A percentile compares a stretch with the other conserved stretches of the same genome.
Conservation (phyloP, 1,140 invertebrate species). For the Drosophila rhopaloa region DNA sequence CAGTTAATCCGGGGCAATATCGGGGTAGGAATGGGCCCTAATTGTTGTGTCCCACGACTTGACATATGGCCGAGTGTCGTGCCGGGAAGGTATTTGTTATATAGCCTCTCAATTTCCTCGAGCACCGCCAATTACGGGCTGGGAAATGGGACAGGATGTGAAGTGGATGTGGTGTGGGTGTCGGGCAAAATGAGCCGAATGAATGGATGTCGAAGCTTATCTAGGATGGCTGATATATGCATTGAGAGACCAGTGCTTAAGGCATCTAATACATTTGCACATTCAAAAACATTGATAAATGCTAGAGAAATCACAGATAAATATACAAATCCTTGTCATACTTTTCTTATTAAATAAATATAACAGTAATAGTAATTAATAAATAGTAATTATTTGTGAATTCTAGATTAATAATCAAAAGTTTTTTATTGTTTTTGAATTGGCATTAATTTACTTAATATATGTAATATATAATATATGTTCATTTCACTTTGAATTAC, state of each 20-base stretch:
- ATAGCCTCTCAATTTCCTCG: slow-evolving; percentile 42
- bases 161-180: slow-evolving; percentile 2
- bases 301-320: background rate
- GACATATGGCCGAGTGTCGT: slow-evolving; percentile 67
- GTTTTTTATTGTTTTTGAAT: too few relatives aligned
- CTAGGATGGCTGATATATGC: background rate
- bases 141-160: slow-evolving; percentile 5
- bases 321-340: too few relatives aligned
- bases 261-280: background rate
- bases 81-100: slow-evolving; percentile 55
- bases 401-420: too few relatives aligned
- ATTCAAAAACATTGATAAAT: background rate
- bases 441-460: too few relatives aligned
- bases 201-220: slow-evolving; percentile 1
- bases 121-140: slow-evolving; percentile 6
- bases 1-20: slow-evolving; percentile 9
- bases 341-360: too few relatives aligned
- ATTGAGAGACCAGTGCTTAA: background rate
- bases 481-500: too few relatives aligned
- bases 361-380: too few relatives aligned
- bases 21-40: slow-evolving; percentile 7
- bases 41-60: slow-evolving; percentile 47
- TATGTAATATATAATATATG: too few relatives aligned
- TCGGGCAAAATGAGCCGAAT: background rate
- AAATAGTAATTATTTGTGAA: too few relatives aligned